Evolutionary conservation across 2,797 vertebrate genomes (phyloP), one percentile per base, ranked within the genome.

Genomic region (Acanthornis magna): DNA sequence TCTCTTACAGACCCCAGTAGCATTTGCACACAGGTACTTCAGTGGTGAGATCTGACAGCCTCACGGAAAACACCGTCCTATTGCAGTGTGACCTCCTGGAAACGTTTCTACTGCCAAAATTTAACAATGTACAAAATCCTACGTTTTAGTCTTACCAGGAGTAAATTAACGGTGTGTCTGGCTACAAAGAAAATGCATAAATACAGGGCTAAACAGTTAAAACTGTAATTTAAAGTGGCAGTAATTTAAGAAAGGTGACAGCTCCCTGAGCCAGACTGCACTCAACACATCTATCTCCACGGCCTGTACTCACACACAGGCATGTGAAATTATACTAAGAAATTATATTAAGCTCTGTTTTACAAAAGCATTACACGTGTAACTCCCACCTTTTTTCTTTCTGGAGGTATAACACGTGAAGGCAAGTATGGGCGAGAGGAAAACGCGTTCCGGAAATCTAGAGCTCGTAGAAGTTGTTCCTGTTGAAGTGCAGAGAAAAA

Each of bases 371-470:
- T 1, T 3, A 13, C 16, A 11, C 0, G 10, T 4, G 6, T 14
- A 57, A 67, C 61, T 79, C 92, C 93, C 95, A 99, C 99, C 98
- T 97, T 97, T 95, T 96, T 99, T 48, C 96, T 96, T 67, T 97
- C 97, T 43, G 94, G 70, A 70, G 98, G 93, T 89, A 99, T 96
- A 45, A 99, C 71, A 47, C 92, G 97, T 32, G 98, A 97, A 45
- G 99, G 98, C 30, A 99, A 97, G 96, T 98, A 99, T 0, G 98
- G 98, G 25, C 54, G 97, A 45, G 89, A 79, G 32, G 98, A 98
- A 95, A 98, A 98, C 55, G 95, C 97, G 85, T 99, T 99, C 84
- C 99, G 98, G 93, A 99, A 99, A 66, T 96, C 93, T 48, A 99
- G 78, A 4, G 98, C 98, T 94, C 96, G 96, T 4, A 96, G 62